Conservation (phyloP, 2,888 invertebrate species). For the Leucophora obtusa region DNA sequence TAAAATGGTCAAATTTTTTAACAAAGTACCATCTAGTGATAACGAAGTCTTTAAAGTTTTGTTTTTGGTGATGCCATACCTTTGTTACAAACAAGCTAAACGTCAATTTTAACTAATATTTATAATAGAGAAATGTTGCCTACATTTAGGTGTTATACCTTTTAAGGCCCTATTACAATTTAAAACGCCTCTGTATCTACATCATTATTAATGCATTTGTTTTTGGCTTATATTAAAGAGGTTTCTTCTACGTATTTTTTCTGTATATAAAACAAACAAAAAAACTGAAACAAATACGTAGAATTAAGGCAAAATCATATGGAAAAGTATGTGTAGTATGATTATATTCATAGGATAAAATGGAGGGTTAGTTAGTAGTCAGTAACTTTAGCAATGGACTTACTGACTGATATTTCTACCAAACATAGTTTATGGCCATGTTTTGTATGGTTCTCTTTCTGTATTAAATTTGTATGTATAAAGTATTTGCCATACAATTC, state of each 20-base stretch:
- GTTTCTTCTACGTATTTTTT: constrained; percentile 14
- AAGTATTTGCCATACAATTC: constrained; percentile 45
- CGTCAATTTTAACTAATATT: too few species aligned
- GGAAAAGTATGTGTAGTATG: constrained; percentile 10
- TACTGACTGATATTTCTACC: constrained; percentile 62
- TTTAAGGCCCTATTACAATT: too few species aligned
- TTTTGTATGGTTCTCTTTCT: background rate
- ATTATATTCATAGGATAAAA: background rate
- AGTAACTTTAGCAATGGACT: constrained; percentile 46
- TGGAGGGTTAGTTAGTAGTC: constrained; percentile 10
- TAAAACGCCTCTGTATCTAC: constrained; percentile 7
- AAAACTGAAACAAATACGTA: constrained; percentile 6
- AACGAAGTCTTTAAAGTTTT: too few species aligned
- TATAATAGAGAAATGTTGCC: too few species aligned
- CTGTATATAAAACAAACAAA: background rate
- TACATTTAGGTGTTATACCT: too few species aligned
- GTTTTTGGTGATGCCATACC: too few species aligned
- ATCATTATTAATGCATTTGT: constrained; percentile 66
- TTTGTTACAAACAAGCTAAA: too few species aligned
- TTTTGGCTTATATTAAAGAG: constrained; percentile 37
- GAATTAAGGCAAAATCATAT: background rate
- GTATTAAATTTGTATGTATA: background rate
- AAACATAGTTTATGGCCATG: constrained; percentile 48
- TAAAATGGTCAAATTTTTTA: too few species aligned
- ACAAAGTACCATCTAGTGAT: too few species aligned